Conservation (phyloP, 2,888 invertebrate species). For the Athalia cordata region DNA sequence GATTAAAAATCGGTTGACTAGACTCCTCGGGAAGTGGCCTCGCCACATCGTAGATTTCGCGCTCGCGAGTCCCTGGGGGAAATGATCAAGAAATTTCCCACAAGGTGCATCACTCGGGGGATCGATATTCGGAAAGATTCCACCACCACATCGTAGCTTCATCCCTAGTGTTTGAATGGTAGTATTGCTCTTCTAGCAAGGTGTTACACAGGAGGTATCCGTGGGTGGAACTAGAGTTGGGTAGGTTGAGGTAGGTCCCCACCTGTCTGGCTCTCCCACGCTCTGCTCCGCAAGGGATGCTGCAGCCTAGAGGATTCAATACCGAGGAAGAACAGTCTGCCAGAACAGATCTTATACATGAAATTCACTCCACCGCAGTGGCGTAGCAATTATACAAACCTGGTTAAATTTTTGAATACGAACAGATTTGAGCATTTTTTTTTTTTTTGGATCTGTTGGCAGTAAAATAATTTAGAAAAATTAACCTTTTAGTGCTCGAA, state of each 20-base stretch:
- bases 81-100: constrained; percentile 60
- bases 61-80: constrained; percentile 4
- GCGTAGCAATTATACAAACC: neutral
- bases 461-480: constrained; percentile 26
- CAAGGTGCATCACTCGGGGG: constrained; percentile 60
- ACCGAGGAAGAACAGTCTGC: constrained; percentile 25
- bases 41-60: neutral
- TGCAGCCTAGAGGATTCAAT: constrained; percentile 31
- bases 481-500: constrained; percentile 34
- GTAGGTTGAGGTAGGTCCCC: constrained; percentile 55
- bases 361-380: constrained; percentile 18
- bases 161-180: constrained; percentile 33
- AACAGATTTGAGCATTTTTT: neutral
- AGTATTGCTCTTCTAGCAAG: constrained; percentile 57
- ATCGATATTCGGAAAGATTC: constrained; percentile 35
- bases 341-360: neutral
- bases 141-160: constrained; percentile 11
- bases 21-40: neutral
- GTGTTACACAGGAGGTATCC: constrained; percentile 59
- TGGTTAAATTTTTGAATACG: neutral
- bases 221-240: constrained; percentile 48
- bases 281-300: constrained; percentile 54
- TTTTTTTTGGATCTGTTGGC: neutral
- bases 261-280: constrained; percentile 72
- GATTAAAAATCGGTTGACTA: constrained; percentile 27